Evolutionary conservation across 2,797 vertebrate genomes (phyloP).

Genomic region (Mergus octosetaceus): DNA sequence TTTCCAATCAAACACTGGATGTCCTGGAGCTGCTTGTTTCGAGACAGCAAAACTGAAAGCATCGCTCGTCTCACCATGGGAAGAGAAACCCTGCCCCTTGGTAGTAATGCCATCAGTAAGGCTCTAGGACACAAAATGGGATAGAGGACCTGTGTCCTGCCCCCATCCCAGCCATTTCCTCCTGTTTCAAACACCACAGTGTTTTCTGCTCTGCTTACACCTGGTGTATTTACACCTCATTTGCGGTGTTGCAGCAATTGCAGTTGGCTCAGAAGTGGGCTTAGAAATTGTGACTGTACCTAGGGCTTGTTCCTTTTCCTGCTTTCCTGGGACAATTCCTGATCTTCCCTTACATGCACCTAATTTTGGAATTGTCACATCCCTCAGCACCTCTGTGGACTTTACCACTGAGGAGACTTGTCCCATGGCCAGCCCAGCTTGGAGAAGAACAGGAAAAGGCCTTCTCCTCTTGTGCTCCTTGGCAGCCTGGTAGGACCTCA

Average conservation of each 20-base stretch:
- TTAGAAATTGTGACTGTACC: neutral
- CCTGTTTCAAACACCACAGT: neutral
- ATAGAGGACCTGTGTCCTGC: neutral
- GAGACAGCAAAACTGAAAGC: neutral
- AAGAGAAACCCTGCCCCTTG: neutral
- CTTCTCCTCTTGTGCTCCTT: neutral
- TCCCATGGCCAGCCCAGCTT: neutral
- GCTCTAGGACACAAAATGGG: neutral
- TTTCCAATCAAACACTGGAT: neutral
- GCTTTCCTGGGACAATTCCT: neutral
- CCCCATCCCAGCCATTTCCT: neutral
- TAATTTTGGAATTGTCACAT: neutral
- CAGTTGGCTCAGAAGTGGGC: neutral
- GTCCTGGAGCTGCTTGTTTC: neutral
- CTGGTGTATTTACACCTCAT: neutral
- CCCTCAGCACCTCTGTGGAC: neutral
- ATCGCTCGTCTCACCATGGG: neutral
- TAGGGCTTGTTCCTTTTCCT: neutral
- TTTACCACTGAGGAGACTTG: neutral
- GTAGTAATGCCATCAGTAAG: neutral
- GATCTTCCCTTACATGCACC: neutral
- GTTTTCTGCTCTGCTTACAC: neutral
- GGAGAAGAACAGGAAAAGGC: neutral
- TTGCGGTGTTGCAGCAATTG: neutral
- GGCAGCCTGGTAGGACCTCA: neutral